Evolutionary conservation across 37 sponge, comb jelly and placozoan genomes (phyloP).

Genomic region (Aplysina aerophoba): DNA sequence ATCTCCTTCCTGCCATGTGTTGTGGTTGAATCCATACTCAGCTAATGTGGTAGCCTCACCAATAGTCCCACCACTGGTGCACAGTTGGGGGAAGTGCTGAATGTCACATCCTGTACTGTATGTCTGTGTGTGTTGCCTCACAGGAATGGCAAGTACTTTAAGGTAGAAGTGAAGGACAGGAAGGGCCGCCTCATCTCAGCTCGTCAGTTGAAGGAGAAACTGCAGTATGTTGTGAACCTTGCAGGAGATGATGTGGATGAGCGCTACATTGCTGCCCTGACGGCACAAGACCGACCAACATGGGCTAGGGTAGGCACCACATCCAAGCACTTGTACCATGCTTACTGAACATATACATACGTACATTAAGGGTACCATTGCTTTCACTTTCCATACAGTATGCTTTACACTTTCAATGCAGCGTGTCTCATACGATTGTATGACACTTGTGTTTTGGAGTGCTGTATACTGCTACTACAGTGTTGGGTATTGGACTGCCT

Average conservation of each 20-base stretch:
- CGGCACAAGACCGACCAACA: slow-evolving; percentile 47
- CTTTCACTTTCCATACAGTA: no score
- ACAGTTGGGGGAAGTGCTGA: no score
- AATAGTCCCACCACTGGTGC: no score
- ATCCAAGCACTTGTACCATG: no score
- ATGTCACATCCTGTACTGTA: slow-evolving; percentile 1
- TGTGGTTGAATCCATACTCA: no score
- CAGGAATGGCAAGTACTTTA: slow-evolving; percentile 70
- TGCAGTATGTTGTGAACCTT: slow-evolving; percentile 65
- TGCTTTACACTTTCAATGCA: no score
- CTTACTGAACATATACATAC: no score
- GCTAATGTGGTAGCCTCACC: no score
- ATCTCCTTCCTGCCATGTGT: no score
- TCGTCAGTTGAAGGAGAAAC: slow-evolving; percentile 40
- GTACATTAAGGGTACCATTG: no score
- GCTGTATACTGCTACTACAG: not conserved
- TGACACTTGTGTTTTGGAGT: not conserved
- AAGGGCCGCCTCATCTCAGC: slow-evolving; percentile 49
- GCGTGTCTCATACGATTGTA: no score
- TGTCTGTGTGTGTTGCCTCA: not conserved
- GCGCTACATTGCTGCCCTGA: slow-evolving; percentile 53
- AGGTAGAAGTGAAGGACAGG: slow-evolving; percentile 39
- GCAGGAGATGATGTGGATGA: slow-evolving; percentile 77
- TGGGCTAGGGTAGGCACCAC: slow-evolving; percentile 82
- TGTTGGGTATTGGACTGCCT: not conserved